phyloP scores from a whole-genome alignment of 2,888 invertebrate species.

The Nasonovia ribisnigri region DNA sequence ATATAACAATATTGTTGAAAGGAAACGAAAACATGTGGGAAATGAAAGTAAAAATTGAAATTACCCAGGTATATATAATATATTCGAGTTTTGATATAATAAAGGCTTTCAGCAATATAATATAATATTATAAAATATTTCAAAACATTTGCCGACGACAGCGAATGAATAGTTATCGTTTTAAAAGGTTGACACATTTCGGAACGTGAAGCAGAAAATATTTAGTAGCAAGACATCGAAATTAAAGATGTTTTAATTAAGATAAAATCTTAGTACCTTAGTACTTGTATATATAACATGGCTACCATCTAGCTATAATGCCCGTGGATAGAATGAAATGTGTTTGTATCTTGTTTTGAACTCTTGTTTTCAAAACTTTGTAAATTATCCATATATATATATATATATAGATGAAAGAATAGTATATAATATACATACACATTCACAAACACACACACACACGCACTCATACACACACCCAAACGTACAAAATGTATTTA shows the following conservation, averaged over 20 bases:
- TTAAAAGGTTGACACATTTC: background rate
- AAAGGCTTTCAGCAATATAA: background rate
- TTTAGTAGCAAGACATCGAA: background rate
- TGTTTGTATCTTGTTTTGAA: conserved; percentile 25
- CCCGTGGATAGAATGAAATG: background rate
- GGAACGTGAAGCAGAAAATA: background rate
- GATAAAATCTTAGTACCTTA: background rate
- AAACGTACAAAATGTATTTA: background rate
- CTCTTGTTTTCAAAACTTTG: conserved; percentile 32
- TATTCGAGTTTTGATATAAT: background rate
- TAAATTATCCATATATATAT: background rate
- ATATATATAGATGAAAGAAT: background rate
- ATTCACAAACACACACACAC: background rate
- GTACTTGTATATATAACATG: background rate
- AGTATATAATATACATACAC: background rate
- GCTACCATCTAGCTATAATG: background rate
- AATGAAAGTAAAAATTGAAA: background rate
- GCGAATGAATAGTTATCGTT: background rate
- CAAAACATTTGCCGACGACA: background rate
- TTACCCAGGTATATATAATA: background rate
- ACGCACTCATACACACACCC: background rate
- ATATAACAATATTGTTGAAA: background rate
- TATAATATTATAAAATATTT: background rate
- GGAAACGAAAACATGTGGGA: background rate
- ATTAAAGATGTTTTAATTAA: conserved; percentile 41